Evolutionary conservation across 2,888 invertebrate genomes (phyloP), one percentile per base, ranked within the genome.

Genomic region (Acanthopleura granulata): DNA sequence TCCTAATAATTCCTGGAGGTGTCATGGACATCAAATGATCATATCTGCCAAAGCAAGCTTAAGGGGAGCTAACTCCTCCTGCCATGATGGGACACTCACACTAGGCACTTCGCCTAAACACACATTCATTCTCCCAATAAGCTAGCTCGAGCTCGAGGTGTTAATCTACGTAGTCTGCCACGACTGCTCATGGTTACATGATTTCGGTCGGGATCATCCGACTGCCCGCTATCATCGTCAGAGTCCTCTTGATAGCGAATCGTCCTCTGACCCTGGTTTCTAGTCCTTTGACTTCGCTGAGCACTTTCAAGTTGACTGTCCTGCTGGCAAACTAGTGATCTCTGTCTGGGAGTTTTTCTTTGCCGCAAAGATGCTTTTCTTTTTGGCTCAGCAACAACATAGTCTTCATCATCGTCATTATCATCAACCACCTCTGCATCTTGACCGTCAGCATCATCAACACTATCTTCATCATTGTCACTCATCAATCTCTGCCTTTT

Each of bases 111-210:
- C 4, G 40, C 40, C 9, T 40, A 40, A 40, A 40, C 40, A 40
- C 40, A 40, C 40, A n/a, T 30, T 74, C 71, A 78, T n/a, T 75
- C 75, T 29, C 76, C 78, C 40, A 74, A 29, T 50, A 81, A 69
- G 75, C 74, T 84, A 18, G 85, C 87, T 72, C 84, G 76, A 11
- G 86, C 88, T 75, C 88, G 79, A 25, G 87, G 83, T 40, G 96
- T 96, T 83, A 96, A 93, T 90, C 94, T 95, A 74, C 97, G 93
- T 75, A 97, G 93, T 62, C 97, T 93, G 1, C 97, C 97, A 74
- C 97, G 93, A 84, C 96, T 96, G 88, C 95, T 95, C 50, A 94
- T 93, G 83, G 80, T 81, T 12, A 77, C 49, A 22, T 77, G 76
- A 49, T 77, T 80, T 51, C 78, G 74, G 25, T 79, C 77, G 12